Evolutionary conservation across 1,140 invertebrate genomes (phyloP), one percentile per base, ranked within the genome.

Genomic region (Maniola jurtina): DNA sequence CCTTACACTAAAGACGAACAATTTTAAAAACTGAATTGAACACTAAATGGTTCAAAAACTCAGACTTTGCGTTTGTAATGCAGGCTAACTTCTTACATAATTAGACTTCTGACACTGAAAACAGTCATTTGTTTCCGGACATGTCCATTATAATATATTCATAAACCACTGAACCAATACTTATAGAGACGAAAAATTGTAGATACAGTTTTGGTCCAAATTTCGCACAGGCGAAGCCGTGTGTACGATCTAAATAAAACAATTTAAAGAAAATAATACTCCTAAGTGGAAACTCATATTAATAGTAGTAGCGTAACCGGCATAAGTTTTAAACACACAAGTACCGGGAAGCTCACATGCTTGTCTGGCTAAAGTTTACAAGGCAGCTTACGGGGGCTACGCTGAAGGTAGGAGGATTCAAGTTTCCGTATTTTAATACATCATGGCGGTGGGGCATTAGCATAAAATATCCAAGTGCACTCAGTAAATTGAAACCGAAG

Each of bases 401-500:
- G 58, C 25, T 56, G 16, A 34, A 67, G 50, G 64, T 61, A 61
- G 52, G 64, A 61, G 34, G 42, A 38, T 59, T 55, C 16, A 16
- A 60, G 56, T 68, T 60, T 42, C 61, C 56, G 36, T 68, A 66
- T 60, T 66, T 68, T 68, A 68, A 64, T 63, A 68, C 66, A 54
- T 54, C 61, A 68, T 68, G 64, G 16, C 54, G 55, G 15, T 59
- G 33, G 47, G 16, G 60, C 75, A 83, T 84, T 77, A 83, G 79
- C 81, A 83, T 85, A 83, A 85, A 72, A 80, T 79, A 79, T 72
- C 73, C 62, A 72, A 75, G 73, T 73, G 61, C 79, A 80, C 76
- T 78, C 70, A 64, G 59, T 72, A 74, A 76, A 81, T 74, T 79
- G 73, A 68, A 68, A 64, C 61, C 40, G 66, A 68, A 60, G 56